These are phyloP conservation scores for Pantherophis guttatus DNA, from an alignment of 2,113 vertebrate species.

Conservation along the genomic window DNA sequence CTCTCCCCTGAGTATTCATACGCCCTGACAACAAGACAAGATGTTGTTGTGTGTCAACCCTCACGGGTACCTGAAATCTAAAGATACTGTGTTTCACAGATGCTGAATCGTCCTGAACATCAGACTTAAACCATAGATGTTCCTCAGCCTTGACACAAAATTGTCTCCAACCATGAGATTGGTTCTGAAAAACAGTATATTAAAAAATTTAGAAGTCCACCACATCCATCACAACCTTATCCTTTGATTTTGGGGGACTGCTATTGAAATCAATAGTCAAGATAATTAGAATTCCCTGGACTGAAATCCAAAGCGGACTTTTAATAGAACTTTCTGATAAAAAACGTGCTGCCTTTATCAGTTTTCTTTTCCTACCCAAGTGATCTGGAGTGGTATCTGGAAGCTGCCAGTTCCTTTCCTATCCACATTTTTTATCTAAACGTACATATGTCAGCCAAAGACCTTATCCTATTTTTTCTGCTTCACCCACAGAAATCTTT, in stretches of 20 bases:
- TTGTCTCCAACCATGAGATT: background rate
- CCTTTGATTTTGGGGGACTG: slow-evolving; percentile 5
- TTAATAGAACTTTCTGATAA: slow-evolving; percentile 6
- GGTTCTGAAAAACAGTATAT: background rate
- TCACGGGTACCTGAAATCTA: background rate
- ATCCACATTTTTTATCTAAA: slow-evolving; percentile 55
- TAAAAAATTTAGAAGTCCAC: background rate
- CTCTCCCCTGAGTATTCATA: too few species aligned
- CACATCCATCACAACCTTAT: background rate
- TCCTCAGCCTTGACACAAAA: background rate
- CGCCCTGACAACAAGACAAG: too few species aligned
- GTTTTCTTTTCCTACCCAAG: slow-evolving; percentile 33
- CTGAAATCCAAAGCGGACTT: slow-evolving; percentile 40
- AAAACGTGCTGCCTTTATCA: slow-evolving; percentile 32
- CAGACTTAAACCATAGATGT: background rate
- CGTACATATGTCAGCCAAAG: slow-evolving; percentile 49
- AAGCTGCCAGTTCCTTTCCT: slow-evolving; percentile 54
- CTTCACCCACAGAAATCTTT: slow-evolving; percentile 45
- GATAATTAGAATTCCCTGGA: slow-evolving; percentile 41
- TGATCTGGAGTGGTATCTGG: slow-evolving; percentile 48
- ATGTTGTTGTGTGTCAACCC: background rate
- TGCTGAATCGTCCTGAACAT: background rate
- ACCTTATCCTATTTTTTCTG: slow-evolving; percentile 51
- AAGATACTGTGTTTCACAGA: background rate
- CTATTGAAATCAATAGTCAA: slow-evolving; percentile 19